These are phyloP conservation scores for Aphaenogaster rudis DNA, from an alignment of 1,140 invertebrate species.

Conservation along the genomic window DNA sequence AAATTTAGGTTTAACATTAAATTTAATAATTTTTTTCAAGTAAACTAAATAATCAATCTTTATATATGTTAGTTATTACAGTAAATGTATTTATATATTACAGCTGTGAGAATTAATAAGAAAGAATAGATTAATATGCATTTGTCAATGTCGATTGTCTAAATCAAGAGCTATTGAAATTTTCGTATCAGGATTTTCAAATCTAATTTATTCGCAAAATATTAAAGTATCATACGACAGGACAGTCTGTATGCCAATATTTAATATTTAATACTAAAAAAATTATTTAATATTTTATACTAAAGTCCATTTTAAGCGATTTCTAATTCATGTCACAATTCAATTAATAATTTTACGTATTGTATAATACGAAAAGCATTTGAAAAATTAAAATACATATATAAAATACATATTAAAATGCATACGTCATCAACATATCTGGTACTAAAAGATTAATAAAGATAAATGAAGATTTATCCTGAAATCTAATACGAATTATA, in stretches of 20 bases:
- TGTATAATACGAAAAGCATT: neutral
- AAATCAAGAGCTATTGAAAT: neutral
- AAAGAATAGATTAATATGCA: neutral
- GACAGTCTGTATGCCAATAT: neutral
- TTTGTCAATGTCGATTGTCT: neutral
- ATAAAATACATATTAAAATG: neutral
- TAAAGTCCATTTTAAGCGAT: neutral
- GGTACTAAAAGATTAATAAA: neutral
- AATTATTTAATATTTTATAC: slow-evolving; percentile 4
- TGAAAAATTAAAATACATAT: neutral
- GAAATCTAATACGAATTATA: neutral
- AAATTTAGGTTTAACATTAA: neutral
- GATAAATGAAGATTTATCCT: neutral
- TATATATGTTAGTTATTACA: neutral
- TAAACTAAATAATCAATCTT: neutral
- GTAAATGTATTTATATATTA: neutral
- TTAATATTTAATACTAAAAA: neutral
- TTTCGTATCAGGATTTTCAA: neutral
- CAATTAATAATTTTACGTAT: neutral
- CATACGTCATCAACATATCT: neutral
- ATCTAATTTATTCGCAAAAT: neutral
- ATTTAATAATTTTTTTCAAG: neutral
- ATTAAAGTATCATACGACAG: neutral
- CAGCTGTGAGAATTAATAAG: neutral
- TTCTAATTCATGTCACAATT: neutral